Conservation (phyloP, 2,113 vertebrate species). For the Gymnocephalus cernua region DNA sequence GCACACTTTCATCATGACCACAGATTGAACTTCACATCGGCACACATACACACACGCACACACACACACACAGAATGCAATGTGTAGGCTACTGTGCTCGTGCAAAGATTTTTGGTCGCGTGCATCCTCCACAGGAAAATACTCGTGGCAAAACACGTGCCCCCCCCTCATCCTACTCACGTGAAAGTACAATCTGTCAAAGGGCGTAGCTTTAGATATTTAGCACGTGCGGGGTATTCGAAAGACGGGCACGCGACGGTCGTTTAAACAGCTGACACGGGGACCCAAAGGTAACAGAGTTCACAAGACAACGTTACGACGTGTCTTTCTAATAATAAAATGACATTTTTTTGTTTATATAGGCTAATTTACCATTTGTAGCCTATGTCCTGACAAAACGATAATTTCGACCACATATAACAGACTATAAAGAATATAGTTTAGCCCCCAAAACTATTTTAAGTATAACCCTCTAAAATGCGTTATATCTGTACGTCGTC, state of each 20-base stretch:
- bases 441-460: no score
- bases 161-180: constrained; percentile 55
- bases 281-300: not conserved
- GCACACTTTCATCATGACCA: not conserved
- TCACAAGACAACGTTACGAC: not conserved
- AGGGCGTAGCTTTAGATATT: constrained; percentile 49
- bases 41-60: not conserved
- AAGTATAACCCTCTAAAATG: no score
- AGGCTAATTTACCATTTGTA: no score
- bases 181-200: constrained; percentile 65
- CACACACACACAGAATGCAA: not conserved
- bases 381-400: no score
- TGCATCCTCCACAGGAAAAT: not conserved
- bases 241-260: constrained; percentile 21
- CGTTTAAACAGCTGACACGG: constrained; percentile 14
- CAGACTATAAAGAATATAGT: no score
- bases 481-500: no score
- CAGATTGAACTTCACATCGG: not conserved
- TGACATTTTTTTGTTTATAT: no score
- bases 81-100: not conserved
- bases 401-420: no score
- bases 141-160: constrained; percentile 80
- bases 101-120: not conserved
- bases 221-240: constrained; percentile 52
- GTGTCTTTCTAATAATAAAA: no score